A percentile compares a stretch with the other conserved stretches of the same genome.
Evolutionary conservation across 2,888 invertebrate species (phyloP).

Genomic region (Apamea sordens): DNA sequence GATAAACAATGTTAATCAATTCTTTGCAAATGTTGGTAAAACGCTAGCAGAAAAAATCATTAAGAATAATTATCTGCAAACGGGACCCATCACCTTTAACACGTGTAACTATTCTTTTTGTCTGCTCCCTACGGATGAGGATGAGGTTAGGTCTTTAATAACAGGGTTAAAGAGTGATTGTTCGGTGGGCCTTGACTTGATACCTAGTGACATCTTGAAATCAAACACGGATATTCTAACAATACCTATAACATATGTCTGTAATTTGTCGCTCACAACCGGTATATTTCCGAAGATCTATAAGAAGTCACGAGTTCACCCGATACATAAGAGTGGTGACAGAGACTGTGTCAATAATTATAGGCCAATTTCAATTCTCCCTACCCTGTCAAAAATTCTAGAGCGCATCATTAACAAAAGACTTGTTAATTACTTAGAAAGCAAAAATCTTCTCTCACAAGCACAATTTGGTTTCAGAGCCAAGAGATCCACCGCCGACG

Average conservation of each 20-base stretch:
- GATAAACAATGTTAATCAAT: not conserved
- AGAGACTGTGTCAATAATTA: constrained; percentile 17
- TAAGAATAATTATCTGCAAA: not conserved
- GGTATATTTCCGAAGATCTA: constrained; percentile 13
- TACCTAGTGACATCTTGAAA: constrained; percentile 3
- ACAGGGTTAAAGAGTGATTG: constrained; percentile 13
- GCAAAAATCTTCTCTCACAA: too few relatives aligned
- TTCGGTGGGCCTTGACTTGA: not conserved
- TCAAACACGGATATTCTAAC: constrained; percentile 18
- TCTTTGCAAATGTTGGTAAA: too few relatives aligned
- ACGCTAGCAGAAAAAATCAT: too few relatives aligned
- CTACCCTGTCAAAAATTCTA: too few relatives aligned
- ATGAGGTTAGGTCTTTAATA: constrained; percentile 8
- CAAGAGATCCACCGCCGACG: too few relatives aligned
- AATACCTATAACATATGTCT: constrained; percentile 14
- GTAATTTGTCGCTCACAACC: constrained; percentile 16
- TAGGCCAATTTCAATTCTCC: too few relatives aligned
- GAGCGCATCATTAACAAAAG: too few relatives aligned
- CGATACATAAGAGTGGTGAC: constrained; percentile 20
- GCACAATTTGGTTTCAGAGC: too few relatives aligned
- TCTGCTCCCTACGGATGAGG: constrained; percentile 10
- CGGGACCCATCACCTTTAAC: not conserved
- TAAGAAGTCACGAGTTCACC: constrained; percentile 14
- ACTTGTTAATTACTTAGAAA: too few relatives aligned
- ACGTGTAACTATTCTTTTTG: constrained; percentile 13